Evolutionary conservation across 2,888 invertebrate genomes (phyloP), one percentile per base, ranked within the genome.

Genomic region (Cyrtodaria siliqua): DNA sequence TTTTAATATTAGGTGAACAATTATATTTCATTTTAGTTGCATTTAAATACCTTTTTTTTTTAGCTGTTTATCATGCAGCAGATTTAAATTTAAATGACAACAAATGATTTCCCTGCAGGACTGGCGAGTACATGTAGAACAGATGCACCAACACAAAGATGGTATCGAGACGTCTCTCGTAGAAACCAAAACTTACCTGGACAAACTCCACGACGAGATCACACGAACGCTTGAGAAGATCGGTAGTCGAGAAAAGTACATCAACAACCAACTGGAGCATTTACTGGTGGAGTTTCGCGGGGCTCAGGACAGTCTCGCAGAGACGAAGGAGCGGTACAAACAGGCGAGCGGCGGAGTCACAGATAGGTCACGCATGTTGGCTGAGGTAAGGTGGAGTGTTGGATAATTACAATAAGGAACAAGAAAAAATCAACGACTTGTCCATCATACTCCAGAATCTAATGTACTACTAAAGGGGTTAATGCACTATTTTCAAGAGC

Each of bases 91-190:
- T n/a, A n/a, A n/a, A n/a, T n/a, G n/a, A n/a, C n/a, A n/a, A n/a
- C n/a, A n/a, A n/a, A n/a, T n/a, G n/a, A 33, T 33, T 33, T 33
- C 33, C 6, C 33, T 33, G 4, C 75, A 93, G 91, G 98, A 99
- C 91, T 99, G 99, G 99, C 94, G 99, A 73, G 95, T 97, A 0
- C 97, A 98, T 93, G 95, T 98, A 63, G 96, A 97, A 57, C 98
- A 98, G 94, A 98, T 99, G 96, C 96, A 96, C 89, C 94, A 95
- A 8, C 95, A 97, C 76, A 95, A 96, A 86, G 92, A 93, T 6
- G 95, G 94, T 56, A 96, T 97, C 64, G 94, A 95, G 61, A 77
- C 86, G 0, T 94, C 95, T 44, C 92, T 96, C 50, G 93, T 92
- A 29, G 94, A 95, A 4, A 96, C 96, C 0, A 96, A 96, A 64